Base-by-base conservation (phyloP, 2,797 vertebrate species). In the Fundulus diaphanus region DNA sequence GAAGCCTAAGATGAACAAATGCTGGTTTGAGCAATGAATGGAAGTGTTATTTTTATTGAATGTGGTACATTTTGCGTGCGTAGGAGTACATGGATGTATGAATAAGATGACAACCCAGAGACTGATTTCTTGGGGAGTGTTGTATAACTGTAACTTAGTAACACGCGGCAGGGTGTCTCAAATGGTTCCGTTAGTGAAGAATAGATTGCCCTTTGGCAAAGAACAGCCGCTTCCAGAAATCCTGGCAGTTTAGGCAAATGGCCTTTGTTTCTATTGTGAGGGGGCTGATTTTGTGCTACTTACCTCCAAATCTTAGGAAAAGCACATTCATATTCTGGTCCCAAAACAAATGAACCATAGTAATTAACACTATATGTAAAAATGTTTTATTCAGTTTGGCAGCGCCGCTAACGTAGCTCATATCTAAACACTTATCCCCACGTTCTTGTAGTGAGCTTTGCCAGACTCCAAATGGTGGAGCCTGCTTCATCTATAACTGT, bases 81-180 rank as follows among this genome's bases (percentile, higher is more conserved):
- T 44, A 37, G 48, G 46, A 37, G 68, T 37, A 51, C 46, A 18
- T 22, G n/a, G 42, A 37, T 59, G 70, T 59, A 31, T 57, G 70
- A 57, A 69, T 49, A 70, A 29, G 40, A 59, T 31, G 70, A 59
- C 70, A 72, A 40, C 40, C 52, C n/a, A 24, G 52, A 57, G 54
- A 59, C 16, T 29, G 70, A 27, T 46, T 31, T 37, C 35, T 59
- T 33, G 46, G 37, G 37, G 20, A 57, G 40, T 27, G 51, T 71
- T 59, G 54, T 24, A 29, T 59, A 72, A 59, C 70, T 57, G 68
- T 52, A 57, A 71, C 70, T 57, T 71, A 71, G 70, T 56, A 71
- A 57, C 70, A 70, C 33, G 6, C n/a, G 6, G 35, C 35, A 20
- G 37, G 70, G 35, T 5, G 37, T 44, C 52, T 57, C 37, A 57